Conservation (phyloP, 2,113 vertebrate species). For the Rhinoptilus africanus region DNA sequence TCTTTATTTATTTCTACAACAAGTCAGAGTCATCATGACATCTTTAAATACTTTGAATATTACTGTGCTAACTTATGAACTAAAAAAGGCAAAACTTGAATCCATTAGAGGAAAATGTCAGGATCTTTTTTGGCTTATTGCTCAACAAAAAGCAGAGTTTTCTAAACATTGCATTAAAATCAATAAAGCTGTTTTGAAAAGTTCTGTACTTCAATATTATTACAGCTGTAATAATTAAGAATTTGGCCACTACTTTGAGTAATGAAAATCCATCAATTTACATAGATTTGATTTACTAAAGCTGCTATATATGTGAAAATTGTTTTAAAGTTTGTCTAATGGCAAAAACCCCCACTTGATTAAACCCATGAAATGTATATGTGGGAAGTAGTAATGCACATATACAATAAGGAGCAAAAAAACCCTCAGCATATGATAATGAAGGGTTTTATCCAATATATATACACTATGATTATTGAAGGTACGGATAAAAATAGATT, state of each 20-base stretch:
- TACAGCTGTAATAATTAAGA: constrained; percentile 26
- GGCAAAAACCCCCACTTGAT: neutral
- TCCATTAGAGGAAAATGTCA: neutral
- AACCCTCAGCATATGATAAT: neutral
- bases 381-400: neutral
- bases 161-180: constrained; percentile 32
- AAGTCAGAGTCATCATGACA: constrained; percentile 47
- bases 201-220: neutral
- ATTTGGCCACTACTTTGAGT: neutral
- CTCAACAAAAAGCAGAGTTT: constrained; percentile 2
- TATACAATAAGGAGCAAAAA: neutral
- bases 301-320: neutral
- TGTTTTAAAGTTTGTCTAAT: neutral
- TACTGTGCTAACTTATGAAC: constrained; percentile 14
- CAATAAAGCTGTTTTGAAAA: constrained; percentile 20
- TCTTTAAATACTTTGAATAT: constrained; percentile 64
- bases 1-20: constrained; percentile 62
- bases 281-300: neutral
- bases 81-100: constrained; percentile 35
- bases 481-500: neutral
- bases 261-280: neutral
- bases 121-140: neutral
- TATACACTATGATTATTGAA: neutral
- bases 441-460: neutral
- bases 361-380: neutral